Base-by-base conservation (phyloP, 2,888 invertebrate species). In the Phalangium opilio region DNA sequence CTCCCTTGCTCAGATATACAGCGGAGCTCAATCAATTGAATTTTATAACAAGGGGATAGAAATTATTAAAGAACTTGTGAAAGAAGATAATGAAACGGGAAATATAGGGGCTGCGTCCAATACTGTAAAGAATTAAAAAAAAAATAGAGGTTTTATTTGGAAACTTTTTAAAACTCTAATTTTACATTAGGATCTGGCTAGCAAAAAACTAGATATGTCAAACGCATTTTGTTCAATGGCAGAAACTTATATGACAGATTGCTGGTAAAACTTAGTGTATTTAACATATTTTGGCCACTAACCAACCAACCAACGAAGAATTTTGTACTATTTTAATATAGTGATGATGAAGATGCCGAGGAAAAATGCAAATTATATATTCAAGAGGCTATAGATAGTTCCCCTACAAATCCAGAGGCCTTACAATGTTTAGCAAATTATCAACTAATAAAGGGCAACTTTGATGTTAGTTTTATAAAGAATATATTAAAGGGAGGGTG, bases 241-340 rank as follows among this genome's bases (percentile, higher is more conserved):
- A 32, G 70, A 70, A 59, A 58, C 69, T 15, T 69, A 63, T 54
- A 65, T 67, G 60, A 69, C 70, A 32, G 70, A 70, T 54, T 61
- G 61, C 15, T 69, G 69, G 67, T 67, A 55, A 53, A 59, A 20
- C 21, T 3, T 39, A 19, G 5, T 40, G 42, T n/a, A n/a, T n/a
- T n/a, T 18, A 14, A n/a, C 38, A 21, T 11, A 15, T 46, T n/a
- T 14, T 15, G 17, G 15, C 11, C 34, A 3, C 11, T 17, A 3
- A 43, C 20, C 3, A 44, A n/a, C 43, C 3, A 18, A n/a, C 41
- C 10, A 43, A 45, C 17, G 27, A 27, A 44, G 47, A 14, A 21
- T n/a, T n/a, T n/a, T n/a, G n/a, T n/a, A n/a, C n/a, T n/a, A n/a
- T n/a, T n/a, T n/a, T 27, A 27, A 27, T 8, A 27, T 51, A 65